These are phyloP conservation scores for Potorous gilbertii DNA, from an alignment of 2,797 vertebrate species.

Conservation along the genomic window DNA sequence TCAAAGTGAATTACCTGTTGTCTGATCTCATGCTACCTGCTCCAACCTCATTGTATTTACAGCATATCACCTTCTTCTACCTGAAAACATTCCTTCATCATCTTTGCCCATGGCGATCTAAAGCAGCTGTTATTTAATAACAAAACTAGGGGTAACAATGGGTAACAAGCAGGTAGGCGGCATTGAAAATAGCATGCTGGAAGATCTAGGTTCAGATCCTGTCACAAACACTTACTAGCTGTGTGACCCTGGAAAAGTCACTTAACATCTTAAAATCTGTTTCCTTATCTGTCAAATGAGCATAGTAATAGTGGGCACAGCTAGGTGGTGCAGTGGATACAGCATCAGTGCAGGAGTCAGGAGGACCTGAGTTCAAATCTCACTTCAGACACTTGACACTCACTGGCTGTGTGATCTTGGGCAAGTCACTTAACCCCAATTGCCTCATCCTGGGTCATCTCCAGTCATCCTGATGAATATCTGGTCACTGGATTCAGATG, in stretches of 20 bases:
- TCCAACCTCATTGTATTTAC: background rate
- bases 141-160: background rate
- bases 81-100: background rate
- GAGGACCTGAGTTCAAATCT: too few relatives aligned
- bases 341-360: too few relatives aligned
- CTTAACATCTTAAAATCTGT: background rate
- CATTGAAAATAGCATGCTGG: background rate
- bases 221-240: background rate
- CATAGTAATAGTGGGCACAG: background rate
- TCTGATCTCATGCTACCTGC: background rate
- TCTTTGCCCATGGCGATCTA: background rate
- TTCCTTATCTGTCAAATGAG: background rate
- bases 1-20: background rate
- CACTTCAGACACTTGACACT: too few relatives aligned
- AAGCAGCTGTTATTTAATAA: constrained; percentile 16
- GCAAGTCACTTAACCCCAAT: too few relatives aligned
- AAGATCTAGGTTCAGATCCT: background rate
- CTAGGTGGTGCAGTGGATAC: too few relatives aligned
- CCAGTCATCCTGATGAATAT: too few relatives aligned
- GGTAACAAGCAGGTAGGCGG: constrained; percentile 45
- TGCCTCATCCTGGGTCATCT: too few relatives aligned
- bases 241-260: background rate
- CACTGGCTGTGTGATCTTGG: too few relatives aligned
- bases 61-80: background rate
- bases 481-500: too few relatives aligned